Evolutionary conservation across 53 echinoderm and acorn worm species (phyloP), one percentile per base, ranked within the genome.

Genomic region (Patiria pectinifera): DNA sequence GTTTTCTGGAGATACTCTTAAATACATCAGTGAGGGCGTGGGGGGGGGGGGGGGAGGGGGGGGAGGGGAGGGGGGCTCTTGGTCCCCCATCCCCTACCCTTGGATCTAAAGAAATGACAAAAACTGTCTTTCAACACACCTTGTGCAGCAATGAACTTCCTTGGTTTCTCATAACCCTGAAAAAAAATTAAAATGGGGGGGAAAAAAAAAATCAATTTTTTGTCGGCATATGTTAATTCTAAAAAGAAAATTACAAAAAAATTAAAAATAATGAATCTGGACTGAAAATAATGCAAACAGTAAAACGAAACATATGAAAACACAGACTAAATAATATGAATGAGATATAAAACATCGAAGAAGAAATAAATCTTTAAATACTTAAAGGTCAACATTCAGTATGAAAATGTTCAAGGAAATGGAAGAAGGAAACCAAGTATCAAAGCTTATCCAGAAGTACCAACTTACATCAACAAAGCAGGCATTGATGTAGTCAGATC

Each of bases 401-500:
- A 12, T n/a, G n/a, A 8, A 60, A 2, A 11, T 60, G 60, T 12
- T 60, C 12, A 14, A 66, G 14, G 6, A 16, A 66, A 66, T 14
- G 19, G 0, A 35, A 35, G 35, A 35, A 35, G 0, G 35, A 35
- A 35, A 35, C 1, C 0, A 0, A 35, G 35, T 35, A 1, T 35
- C 1, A 35, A 35, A 35, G 35, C 0, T 35, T 35, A 35, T 35
- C 35, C 35, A 35, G 35, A 35, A 35, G 35, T 0, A 66, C 19
- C 15, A 43, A 93, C 98, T 96, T 86, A 96, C 98, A 91, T 98
- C 95, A 43, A 98, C 94, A 85, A 92, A 98, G 84, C 95, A 95
- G 25, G 98, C 96, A 95, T 98, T 98, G 91, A 98, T 96, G 84
- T 98, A 98, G 94, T 98, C 98, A 5, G 96, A 94, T 21, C 93